Evolutionary conservation across 2,797 vertebrate species (phyloP).

Genomic region (Pampus argenteus): DNA sequence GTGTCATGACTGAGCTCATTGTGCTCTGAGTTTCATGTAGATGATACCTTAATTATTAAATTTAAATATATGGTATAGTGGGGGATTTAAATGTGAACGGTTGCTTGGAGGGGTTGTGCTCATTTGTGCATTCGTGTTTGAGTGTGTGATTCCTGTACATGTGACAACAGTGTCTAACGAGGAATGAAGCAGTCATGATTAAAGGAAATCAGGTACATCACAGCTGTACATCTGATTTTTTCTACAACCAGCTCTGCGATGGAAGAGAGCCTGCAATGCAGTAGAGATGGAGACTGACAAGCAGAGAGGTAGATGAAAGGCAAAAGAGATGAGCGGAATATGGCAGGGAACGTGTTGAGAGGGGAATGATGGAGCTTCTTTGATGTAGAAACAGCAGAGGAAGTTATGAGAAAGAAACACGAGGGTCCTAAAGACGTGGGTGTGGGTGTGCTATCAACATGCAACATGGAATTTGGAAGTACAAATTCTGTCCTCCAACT

Average conservation of each 20-base stretch:
- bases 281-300: slow-evolving; percentile 56
- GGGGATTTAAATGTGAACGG: slow-evolving; percentile 46
- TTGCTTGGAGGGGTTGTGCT: slow-evolving; percentile 27
- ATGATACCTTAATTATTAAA: not conserved
- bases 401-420: slow-evolving; percentile 26
- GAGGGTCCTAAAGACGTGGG: slow-evolving; percentile 26
- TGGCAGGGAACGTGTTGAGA: slow-evolving; percentile 41
- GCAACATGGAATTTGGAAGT: slow-evolving; percentile 19
- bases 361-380: slow-evolving; percentile 43
- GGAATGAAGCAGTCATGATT: slow-evolving; percentile 54
- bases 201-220: slow-evolving; percentile 46
- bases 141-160: slow-evolving; percentile 20
- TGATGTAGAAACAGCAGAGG: slow-evolving; percentile 39
- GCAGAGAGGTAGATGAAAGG: slow-evolving; percentile 74
- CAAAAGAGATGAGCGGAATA: slow-evolving; percentile 57
- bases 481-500: slow-evolving; percentile 21
- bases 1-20: slow-evolving; percentile 16
- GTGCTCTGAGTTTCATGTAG: not conserved
- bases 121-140: slow-evolving; percentile 2
- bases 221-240: slow-evolving; percentile 41
- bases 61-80: slow-evolving; percentile 6
- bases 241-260: slow-evolving; percentile 32
- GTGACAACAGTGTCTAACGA: slow-evolving; percentile 44
- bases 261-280: slow-evolving; percentile 74
- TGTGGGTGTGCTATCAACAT: slow-evolving; percentile 27